Conservation (phyloP, 2,888 invertebrate genomes). For the Microctonus brassicae region DNA sequence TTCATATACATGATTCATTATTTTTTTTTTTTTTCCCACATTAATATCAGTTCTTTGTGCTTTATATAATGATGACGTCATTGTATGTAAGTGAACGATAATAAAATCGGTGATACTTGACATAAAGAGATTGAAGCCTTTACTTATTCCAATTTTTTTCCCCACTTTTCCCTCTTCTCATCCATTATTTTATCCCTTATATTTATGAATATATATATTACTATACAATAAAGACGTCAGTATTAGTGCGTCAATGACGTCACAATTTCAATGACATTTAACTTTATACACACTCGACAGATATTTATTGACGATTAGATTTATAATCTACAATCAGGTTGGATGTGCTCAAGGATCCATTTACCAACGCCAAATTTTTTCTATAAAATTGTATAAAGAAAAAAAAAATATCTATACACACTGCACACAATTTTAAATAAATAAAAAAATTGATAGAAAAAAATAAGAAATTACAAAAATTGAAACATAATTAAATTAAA, state of each 20-base stretch:
- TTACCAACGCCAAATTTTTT: neutral
- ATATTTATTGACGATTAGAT: neutral
- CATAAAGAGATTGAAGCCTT: neutral
- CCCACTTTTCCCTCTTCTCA: neutral
- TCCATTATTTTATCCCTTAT: neutral
- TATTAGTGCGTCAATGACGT: neutral
- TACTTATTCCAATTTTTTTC: neutral
- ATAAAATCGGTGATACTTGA: conserved; percentile 27
- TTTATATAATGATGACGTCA: conserved; percentile 24
- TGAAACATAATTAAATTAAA: too few species aligned
- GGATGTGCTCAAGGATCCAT: neutral
- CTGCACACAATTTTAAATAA: too few species aligned
- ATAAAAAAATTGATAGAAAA: too few species aligned
- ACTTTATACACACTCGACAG: neutral
- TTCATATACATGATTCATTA: too few species aligned
- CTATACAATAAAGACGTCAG: neutral
- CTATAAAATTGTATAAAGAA: neutral
- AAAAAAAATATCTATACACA: neutral
- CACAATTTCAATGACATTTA: neutral
- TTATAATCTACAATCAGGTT: neutral
- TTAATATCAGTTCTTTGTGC: conserved; percentile 23
- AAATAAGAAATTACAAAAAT: too few species aligned
- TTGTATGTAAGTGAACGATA: neutral
- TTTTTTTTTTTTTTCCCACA: conserved; percentile 4
- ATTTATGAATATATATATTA: too few species aligned